Evolutionary conservation across 2,888 invertebrate species (phyloP), one percentile per base, ranked within the genome.

Genomic region (Leptura quadrifasciata): DNA sequence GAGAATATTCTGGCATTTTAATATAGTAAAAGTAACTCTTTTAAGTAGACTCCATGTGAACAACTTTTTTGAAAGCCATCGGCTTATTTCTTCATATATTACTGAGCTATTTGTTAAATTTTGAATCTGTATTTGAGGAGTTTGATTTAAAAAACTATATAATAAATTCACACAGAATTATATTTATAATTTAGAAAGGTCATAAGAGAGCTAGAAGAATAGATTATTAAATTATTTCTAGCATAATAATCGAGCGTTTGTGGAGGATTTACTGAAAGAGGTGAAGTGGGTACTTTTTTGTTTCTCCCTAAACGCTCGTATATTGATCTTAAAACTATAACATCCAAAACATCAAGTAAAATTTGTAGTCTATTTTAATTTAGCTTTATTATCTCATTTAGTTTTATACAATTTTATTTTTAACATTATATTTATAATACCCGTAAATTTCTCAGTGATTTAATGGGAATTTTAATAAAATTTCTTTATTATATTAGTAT

Each of bases 391-490:
- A 86, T 85, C 82, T 85, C 82, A 83, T 84, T 85, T 85, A 83
- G 81, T 85, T 81, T 87, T 88, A 87, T 88, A 88, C 88, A 88
- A 84, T 81, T 72, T 77, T 76, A 82, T 85, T 83, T 86, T 87
- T 87, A 87, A 87, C 87, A 87, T 87, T 87, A 87, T 86, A 84
- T 86, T 87, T 86, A 88, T 88, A 88, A 87, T 88, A 88, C 88
- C 88, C 88, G 88, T 88, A 88, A 84, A 81, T 83, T 80, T 83
- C 84, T 87, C 85, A 86, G 84, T 87, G 84, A 85, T 86, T 87
- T 85, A 85, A 83, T 86, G 87, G 87, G 86, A 85, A 80, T 82
- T 87, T 87, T 87, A 87, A 87, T 88, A 86, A 87, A 87, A 88
- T 87, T 85, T 88, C 90, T 86, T 86, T 86, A 85, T 86, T 86